These are phyloP conservation scores for Heteromyza rotundicornis DNA, from an alignment of 2,888 invertebrate species.

Conservation along the genomic window DNA sequence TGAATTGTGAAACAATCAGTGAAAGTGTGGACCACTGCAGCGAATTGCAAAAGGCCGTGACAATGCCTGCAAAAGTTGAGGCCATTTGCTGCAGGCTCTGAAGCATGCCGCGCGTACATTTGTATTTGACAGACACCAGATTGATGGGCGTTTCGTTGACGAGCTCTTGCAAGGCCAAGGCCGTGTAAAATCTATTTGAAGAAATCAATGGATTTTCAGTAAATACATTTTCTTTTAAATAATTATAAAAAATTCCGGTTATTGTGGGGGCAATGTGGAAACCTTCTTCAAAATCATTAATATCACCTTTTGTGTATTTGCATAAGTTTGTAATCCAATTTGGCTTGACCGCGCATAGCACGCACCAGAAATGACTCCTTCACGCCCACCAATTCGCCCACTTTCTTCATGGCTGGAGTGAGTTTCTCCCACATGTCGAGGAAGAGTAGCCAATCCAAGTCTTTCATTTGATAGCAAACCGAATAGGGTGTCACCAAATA, in stretches of 20 bases:
- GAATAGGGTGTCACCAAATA: constrained; percentile 95
- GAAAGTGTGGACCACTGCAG: constrained; percentile 93
- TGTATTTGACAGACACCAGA: constrained; percentile 82
- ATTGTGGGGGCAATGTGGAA: too few relatives aligned
- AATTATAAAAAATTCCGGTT: neutral
- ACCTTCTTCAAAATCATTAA: too few relatives aligned
- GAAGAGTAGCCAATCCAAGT: constrained; percentile 82
- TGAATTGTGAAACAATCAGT: constrained; percentile 88
- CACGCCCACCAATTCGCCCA: constrained; percentile 88
- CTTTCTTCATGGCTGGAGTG: constrained; percentile 79
- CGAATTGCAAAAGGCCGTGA: constrained; percentile 92
- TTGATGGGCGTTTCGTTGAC: constrained; percentile 87
- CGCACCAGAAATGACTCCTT: constrained; percentile 83
- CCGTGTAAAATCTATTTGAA: constrained; percentile 77
- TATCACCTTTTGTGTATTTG: constrained; percentile 71
- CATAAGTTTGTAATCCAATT: constrained; percentile 65
- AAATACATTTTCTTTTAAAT: neutral
- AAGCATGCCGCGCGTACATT: constrained; percentile 85
- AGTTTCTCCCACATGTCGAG: constrained; percentile 84
- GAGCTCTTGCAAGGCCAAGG: constrained; percentile 89
- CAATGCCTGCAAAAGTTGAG: constrained; percentile 96
- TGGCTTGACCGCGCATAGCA: constrained; percentile 74
- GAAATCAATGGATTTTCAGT: neutral
- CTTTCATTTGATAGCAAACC: constrained; percentile 76
- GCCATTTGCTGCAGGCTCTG: constrained; percentile 95